phyloP scores from a whole-genome alignment of 2,113 vertebrate species.

The Thamnophis sirtalis region DNA sequence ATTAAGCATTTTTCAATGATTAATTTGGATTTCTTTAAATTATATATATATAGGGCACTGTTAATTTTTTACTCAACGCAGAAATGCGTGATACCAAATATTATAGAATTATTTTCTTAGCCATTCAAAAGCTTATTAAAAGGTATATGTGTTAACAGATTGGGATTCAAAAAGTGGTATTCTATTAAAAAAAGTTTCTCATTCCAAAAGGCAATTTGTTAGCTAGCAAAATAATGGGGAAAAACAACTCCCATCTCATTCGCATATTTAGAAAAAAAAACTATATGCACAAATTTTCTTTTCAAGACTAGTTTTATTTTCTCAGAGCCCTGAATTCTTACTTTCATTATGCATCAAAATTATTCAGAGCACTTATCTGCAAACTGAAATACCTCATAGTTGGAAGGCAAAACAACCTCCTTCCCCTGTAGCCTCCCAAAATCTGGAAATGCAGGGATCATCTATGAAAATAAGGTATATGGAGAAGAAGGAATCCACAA shows the following conservation, averaged over 20 bases:
- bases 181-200: background rate
- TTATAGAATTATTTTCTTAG: background rate
- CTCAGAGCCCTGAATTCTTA: background rate
- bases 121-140: background rate
- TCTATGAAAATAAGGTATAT: background rate
- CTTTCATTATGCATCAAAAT: background rate
- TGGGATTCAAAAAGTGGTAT: background rate
- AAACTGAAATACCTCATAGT: background rate
- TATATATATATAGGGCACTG: background rate
- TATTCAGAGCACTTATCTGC: background rate
- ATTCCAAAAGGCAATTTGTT: background rate
- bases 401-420: background rate
- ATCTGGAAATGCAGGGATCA: background rate
- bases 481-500: background rate
- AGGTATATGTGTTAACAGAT: background rate
- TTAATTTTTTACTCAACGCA: background rate
- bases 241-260: background rate
- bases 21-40: background rate
- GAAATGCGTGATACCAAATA: background rate
- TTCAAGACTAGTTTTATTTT: background rate
- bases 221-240: background rate
- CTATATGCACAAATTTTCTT: background rate
- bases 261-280: background rate
- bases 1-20: background rate
- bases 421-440: background rate